phyloP scores from a whole-genome alignment of 2,113 vertebrate species.

The Vanacampus margaritifer region DNA sequence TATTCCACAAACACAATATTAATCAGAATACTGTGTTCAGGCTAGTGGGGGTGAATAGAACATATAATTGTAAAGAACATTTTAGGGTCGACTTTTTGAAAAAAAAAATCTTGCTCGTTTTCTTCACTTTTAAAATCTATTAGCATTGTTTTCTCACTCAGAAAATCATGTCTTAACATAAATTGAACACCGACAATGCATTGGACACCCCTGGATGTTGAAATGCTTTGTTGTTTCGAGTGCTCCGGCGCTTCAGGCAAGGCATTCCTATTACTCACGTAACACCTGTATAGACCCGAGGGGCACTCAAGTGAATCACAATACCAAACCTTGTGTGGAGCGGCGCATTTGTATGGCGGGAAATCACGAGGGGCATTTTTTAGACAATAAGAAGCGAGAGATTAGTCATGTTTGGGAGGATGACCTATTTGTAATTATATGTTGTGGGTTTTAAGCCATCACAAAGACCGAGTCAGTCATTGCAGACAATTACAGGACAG shows the following conservation, averaged over 20 bases:
- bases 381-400: conserved; percentile 11
- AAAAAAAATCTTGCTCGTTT: too few relatives aligned
- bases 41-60: too few relatives aligned
- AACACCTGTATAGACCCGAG: not conserved
- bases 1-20: too few relatives aligned
- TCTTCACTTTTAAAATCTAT: too few relatives aligned
- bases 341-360: conserved; percentile 7
- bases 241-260: not conserved
- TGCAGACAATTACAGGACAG: conserved; percentile 50
- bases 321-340: conserved; percentile 1
- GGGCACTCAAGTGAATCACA: conserved; percentile 1
- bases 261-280: not conserved
- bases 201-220: too few relatives aligned
- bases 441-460: conserved; percentile 30
- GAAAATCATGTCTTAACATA: too few relatives aligned
- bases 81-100: too few relatives aligned
- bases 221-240: not conserved
- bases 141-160: too few relatives aligned
- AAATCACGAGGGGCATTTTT: conserved; percentile 25
- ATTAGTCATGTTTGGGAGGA: not conserved
- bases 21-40: too few relatives aligned
- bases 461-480: conserved; percentile 37
- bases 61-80: too few relatives aligned
- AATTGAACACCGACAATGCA: too few relatives aligned
- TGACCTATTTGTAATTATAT: conserved; percentile 32